phyloP scores from a whole-genome alignment of 2,888 invertebrate species.

The Hirtodrosophila alboralis region DNA sequence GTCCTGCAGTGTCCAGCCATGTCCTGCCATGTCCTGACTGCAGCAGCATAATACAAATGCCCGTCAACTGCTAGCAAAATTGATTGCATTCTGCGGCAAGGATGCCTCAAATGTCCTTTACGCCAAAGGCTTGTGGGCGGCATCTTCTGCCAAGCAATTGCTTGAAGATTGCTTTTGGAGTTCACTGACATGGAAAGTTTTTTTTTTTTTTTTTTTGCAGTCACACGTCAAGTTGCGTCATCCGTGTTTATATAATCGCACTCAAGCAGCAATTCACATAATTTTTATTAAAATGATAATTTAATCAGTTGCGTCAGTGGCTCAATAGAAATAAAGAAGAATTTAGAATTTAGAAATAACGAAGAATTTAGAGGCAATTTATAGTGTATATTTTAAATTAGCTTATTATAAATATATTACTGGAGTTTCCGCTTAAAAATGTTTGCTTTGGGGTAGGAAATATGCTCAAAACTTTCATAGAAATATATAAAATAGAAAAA shows the following conservation, averaged over 20 bases:
- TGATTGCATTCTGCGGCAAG: slow-evolving; percentile 57
- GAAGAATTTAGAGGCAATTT: too few relatives aligned
- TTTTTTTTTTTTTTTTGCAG: too few relatives aligned
- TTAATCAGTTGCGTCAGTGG: neutral
- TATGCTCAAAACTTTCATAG: too few relatives aligned
- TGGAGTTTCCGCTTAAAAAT: too few relatives aligned
- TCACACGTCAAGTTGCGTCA: slow-evolving; percentile 46
- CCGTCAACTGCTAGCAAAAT: slow-evolving; percentile 64
- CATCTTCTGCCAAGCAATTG: neutral
- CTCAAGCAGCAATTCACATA: neutral
- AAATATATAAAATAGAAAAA: too few relatives aligned
- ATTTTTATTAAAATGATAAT: slow-evolving; percentile 39
- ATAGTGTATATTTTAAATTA: too few relatives aligned
- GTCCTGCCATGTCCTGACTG: slow-evolving; percentile 9
- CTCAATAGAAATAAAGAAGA: too few relatives aligned
- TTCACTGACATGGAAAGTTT: slow-evolving; percentile 67
- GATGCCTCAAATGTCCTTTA: slow-evolving; percentile 40
- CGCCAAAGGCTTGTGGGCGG: slow-evolving; percentile 34
- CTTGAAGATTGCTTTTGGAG: slow-evolving; percentile 33
- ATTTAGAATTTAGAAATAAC: neutral
- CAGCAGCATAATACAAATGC: slow-evolving; percentile 42
- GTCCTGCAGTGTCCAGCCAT: slow-evolving; percentile 17
- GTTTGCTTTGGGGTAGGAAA: too few relatives aligned
- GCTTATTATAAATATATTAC: too few relatives aligned
- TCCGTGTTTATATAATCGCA: slow-evolving; percentile 24